These are phyloP conservation scores for Helobdella robusta DNA, from an alignment of 2,888 invertebrate genomes.

Conservation along the genomic window DNA sequence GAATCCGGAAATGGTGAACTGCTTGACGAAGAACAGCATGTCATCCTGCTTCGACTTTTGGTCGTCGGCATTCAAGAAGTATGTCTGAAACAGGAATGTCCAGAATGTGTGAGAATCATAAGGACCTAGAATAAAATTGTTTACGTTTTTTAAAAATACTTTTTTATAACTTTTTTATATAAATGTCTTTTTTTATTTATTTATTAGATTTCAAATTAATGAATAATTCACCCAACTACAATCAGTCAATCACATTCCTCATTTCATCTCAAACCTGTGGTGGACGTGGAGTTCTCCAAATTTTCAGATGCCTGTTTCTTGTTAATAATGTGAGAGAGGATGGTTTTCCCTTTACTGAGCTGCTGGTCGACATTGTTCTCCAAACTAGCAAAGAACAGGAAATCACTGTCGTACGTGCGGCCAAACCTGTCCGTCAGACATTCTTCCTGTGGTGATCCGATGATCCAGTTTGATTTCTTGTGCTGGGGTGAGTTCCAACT, in stretches of 20 bases:
- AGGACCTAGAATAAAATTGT: neutral
- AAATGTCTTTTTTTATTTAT: neutral
- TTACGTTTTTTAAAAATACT: neutral
- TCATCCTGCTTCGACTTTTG: conserved; percentile 65
- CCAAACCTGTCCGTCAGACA: conserved; percentile 16
- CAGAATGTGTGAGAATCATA: conserved; percentile 63
- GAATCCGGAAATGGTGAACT: conserved; percentile 27
- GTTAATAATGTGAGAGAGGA: conserved; percentile 5
- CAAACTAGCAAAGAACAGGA: too few species aligned
- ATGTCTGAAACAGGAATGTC: conserved; percentile 86
- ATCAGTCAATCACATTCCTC: too few species aligned
- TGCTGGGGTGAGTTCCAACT: neutral
- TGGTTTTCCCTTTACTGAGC: neutral
- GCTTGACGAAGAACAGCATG: conserved; percentile 81
- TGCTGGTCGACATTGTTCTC: too few species aligned
- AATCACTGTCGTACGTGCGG: too few species aligned
- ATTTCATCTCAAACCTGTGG: too few species aligned
- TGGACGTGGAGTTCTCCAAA: too few species aligned
- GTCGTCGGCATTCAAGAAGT: conserved; percentile 67
- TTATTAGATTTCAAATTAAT: too few species aligned
- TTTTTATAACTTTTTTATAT: neutral
- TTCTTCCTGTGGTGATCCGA: conserved; percentile 14
- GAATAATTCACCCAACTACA: too few species aligned
- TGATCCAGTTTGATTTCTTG: conserved; percentile 8
- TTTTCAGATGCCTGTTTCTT: neutral